Conservation (phyloP, 2,888 invertebrate genomes). For the Zygogramma bicolorata region DNA sequence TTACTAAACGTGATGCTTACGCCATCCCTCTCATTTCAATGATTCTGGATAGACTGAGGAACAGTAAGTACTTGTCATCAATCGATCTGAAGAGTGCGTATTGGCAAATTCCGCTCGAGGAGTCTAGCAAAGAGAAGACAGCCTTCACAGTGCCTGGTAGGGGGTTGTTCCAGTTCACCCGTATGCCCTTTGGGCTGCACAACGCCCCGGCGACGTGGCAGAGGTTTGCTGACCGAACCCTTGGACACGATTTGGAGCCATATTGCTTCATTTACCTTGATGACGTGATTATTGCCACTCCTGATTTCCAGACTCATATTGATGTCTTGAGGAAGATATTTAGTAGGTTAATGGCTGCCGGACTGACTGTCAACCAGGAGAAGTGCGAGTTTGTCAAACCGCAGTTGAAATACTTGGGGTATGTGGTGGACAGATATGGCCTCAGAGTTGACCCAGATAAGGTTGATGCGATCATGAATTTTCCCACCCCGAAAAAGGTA, state of each 20-base stretch:
- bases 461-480: conserved; percentile 22
- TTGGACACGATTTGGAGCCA: conserved; percentile 45
- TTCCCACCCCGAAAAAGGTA: conserved; percentile 12
- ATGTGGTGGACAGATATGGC: conserved; percentile 32
- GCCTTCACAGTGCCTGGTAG: conserved; percentile 48
- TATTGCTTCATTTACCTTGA: conserved; percentile 50
- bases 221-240: conserved; percentile 40
- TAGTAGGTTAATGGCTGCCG: conserved; percentile 32
- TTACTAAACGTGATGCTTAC: conserved; percentile 38
- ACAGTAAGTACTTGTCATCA: conserved; percentile 31
- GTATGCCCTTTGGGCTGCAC: conserved; percentile 51
- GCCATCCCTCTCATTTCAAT: conserved; percentile 17
- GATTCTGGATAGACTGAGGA: conserved; percentile 26
- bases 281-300: conserved; percentile 47
- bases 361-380: conserved; percentile 44
- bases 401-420: conserved; percentile 33
- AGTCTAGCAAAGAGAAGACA: conserved; percentile 41
- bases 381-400: conserved; percentile 32
- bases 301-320: conserved; percentile 43
- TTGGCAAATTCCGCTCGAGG: conserved; percentile 24
- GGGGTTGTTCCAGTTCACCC: conserved; percentile 49
- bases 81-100: conserved; percentile 31
- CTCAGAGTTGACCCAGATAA: too few species aligned
- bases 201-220: conserved; percentile 51
- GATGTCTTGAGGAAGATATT: conserved; percentile 39